Evolutionary conservation across 1,140 invertebrate genomes (phyloP).

Genomic region (Drosophila parvula): DNA sequence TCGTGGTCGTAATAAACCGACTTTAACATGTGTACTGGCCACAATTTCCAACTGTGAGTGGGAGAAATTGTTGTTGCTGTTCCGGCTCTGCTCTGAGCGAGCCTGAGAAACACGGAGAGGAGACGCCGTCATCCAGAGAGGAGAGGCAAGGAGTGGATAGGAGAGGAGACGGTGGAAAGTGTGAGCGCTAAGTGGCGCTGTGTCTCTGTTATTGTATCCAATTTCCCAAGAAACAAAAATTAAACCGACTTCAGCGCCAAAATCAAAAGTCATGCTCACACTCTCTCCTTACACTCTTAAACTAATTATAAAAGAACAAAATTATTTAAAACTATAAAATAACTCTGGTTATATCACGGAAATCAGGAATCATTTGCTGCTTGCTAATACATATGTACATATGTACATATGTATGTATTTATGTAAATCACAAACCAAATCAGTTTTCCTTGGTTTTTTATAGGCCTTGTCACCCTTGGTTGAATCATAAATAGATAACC

Average conservation of each 20-base stretch:
- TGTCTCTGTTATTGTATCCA: constrained; percentile 64
- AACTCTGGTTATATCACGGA: background rate
- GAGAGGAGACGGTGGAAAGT: constrained; percentile 14
- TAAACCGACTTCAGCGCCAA: constrained; percentile 12
- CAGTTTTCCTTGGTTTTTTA: background rate
- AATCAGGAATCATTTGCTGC: background rate
- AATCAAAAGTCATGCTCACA: constrained; percentile 9
- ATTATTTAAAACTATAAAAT: background rate
- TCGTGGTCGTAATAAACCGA: constrained; percentile 73
- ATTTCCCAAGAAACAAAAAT: constrained; percentile 39
- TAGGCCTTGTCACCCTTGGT: background rate
- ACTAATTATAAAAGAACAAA: background rate
- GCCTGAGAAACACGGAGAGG: constrained; percentile 46
- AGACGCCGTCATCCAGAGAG: constrained; percentile 29
- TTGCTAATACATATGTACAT: background rate
- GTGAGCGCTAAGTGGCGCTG: constrained; percentile 26
- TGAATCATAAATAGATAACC: background rate
- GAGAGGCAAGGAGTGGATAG: constrained; percentile 25
- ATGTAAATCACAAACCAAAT: background rate
- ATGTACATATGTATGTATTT: too few species aligned
- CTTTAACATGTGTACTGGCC: constrained; percentile 48
- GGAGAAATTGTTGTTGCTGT: constrained; percentile 39
- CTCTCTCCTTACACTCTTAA: constrained; percentile 10
- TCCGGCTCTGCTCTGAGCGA: constrained; percentile 61
- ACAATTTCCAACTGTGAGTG: constrained; percentile 59